Evolutionary conservation across 2,888 invertebrate species (phyloP).

Genomic region (Dasypolia templi): DNA sequence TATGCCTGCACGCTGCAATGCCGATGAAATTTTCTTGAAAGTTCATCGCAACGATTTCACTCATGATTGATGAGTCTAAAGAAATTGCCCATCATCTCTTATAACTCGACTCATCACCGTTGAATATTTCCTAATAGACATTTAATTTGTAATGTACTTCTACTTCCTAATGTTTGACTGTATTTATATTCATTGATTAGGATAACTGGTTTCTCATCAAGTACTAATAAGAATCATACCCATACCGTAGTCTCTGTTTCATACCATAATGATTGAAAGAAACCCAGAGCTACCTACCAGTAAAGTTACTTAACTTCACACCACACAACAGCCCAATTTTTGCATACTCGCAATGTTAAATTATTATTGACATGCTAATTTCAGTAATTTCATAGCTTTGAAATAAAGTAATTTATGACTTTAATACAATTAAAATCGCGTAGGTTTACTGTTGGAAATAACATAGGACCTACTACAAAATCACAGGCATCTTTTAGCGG

Average conservation of each 20-base stretch:
- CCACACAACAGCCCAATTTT: too few relatives aligned
- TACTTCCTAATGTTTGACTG: background rate
- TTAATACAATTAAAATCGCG: background rate
- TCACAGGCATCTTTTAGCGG: background rate
- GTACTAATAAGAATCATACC: too few relatives aligned
- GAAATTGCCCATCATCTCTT: background rate
- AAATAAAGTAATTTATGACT: too few relatives aligned
- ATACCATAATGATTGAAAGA: background rate
- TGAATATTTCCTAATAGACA: background rate
- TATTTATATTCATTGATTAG: background rate
- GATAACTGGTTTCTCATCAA: background rate
- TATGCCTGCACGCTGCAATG: slow-evolving; percentile 12
- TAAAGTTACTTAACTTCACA: background rate
- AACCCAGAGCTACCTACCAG: background rate
- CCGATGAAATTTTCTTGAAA: slow-evolving; percentile 23
- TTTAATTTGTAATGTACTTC: background rate
- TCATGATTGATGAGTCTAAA: slow-evolving; percentile 24
- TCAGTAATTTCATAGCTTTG: background rate
- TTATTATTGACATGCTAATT: too few relatives aligned
- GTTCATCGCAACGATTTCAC: slow-evolving; percentile 8
- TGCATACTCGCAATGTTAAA: too few relatives aligned
- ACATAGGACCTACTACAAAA: background rate
- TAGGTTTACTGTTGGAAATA: background rate
- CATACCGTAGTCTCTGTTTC: background rate
- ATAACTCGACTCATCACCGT: background rate